Evolutionary conservation across 2,113 vertebrate genomes (phyloP).

Genomic region (Scytalopus superciliaris): DNA sequence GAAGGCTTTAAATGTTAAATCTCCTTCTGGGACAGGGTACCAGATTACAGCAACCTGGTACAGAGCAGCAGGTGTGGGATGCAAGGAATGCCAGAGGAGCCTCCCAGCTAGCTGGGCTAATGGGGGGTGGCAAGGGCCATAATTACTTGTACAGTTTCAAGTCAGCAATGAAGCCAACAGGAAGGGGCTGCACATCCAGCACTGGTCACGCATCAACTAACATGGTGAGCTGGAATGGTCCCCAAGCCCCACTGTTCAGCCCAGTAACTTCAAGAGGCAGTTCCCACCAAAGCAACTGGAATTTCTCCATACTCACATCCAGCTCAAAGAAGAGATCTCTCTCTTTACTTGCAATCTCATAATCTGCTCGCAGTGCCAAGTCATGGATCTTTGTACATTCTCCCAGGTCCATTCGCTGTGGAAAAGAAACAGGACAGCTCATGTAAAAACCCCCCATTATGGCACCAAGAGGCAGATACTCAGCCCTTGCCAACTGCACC

Average conservation of each 20-base stretch:
- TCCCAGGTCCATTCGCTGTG: slow-evolving; percentile 96
- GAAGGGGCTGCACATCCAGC: neutral
- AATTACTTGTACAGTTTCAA: neutral
- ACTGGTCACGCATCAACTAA: neutral
- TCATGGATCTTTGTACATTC: slow-evolving; percentile 99
- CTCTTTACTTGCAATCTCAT: slow-evolving; percentile 98
- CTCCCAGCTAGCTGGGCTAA: neutral
- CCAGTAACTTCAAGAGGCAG: neutral
- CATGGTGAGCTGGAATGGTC: neutral
- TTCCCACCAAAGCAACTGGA: neutral
- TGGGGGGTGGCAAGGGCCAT: neutral
- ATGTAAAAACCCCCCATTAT: neutral
- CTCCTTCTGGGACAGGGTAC: neutral
- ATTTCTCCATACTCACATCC: slow-evolving; percentile 85
- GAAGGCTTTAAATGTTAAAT: neutral
- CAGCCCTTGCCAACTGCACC: neutral
- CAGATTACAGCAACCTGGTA: neutral
- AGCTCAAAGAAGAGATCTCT: slow-evolving; percentile 97
- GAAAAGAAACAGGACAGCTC: neutral
- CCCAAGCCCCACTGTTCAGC: neutral
- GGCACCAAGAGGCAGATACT: neutral
- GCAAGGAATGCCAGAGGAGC: neutral
- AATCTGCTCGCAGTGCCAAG: slow-evolving; percentile 95
- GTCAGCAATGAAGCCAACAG: neutral
- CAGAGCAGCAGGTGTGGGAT: neutral